Conservation (phyloP, 2,797 vertebrate genomes). For the Pygocentrus nattereri region DNA sequence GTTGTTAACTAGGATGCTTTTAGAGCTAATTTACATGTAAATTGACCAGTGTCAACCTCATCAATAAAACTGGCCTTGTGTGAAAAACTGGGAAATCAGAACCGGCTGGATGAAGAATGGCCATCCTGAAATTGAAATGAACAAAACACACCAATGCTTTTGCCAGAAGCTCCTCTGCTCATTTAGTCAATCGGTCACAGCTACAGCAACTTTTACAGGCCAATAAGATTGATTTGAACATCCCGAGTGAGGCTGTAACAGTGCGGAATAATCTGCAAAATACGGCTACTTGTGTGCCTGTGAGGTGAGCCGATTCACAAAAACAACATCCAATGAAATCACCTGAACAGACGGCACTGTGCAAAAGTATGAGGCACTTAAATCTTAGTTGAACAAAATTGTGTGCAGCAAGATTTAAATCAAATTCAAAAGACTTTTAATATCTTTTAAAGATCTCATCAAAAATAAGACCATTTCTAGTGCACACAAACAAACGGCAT, state of each 20-base stretch:
- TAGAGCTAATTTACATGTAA: slow-evolving; percentile 15
- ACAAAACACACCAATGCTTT: not conserved
- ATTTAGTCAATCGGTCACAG: slow-evolving; percentile 8
- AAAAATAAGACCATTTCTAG: too few relatives aligned
- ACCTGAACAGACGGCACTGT: too few relatives aligned
- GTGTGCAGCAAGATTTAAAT: too few relatives aligned
- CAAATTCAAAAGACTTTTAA: too few relatives aligned
- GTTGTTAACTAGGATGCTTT: not conserved
- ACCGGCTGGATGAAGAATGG: not conserved
- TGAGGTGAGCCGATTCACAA: not conserved
- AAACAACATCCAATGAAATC: not conserved
- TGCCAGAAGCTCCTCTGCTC: not conserved
- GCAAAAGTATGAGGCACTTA: too few relatives aligned
- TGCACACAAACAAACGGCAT: too few relatives aligned
- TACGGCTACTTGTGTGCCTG: not conserved
- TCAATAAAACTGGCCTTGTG: not conserved
- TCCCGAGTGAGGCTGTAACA: not conserved
- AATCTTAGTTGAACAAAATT: too few relatives aligned
- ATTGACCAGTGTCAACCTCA: slow-evolving; percentile 7
- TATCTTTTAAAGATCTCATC: too few relatives aligned
- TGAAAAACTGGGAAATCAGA: not conserved
- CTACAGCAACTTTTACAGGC: not conserved
- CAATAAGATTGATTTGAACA: not conserved
- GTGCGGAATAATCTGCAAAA: not conserved
- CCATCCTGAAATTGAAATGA: slow-evolving; percentile 2